Base-by-base conservation (phyloP, 2,113 vertebrate genomes). In the Sinocyclocheilus grahami region DNA sequence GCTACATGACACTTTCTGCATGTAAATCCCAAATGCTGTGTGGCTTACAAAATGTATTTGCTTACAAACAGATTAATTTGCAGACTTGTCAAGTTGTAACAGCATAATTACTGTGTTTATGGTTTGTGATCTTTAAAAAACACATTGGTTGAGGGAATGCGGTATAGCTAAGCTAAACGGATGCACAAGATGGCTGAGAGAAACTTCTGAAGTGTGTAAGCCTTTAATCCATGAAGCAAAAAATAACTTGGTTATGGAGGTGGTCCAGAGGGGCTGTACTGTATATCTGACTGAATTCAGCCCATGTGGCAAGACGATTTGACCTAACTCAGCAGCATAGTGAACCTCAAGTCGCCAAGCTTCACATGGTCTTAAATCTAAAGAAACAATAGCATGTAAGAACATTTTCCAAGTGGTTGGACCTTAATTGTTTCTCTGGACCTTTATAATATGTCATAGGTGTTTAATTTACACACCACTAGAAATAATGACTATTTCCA, bases 71-170 rank as follows among this genome's bases (percentile, higher is more conserved):
- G 84, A 85, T 80, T 88, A 8, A 89, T 90, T 88, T 86, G 78
- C 63, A 69, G 78, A 65, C 46, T 83, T 89, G 39, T 86, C 75
- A 74, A 82, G 62, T 82, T 76, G 74, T 84, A 76, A 84, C 39
- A 69, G 65, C 77, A 78, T 89, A 87, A 89, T 89, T 83, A 84
- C 85, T 88, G 77, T 87, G 80, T 89, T 89, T 88, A 75, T 74
- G 82, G 71, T 62, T 87, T 27, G 30, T 55, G 53, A 85, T 86
- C 42, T 84, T 83, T 81, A 86, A 87, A 80, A 86, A 86, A 80
- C 67, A 84, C 65, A 76, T 84, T 42, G 88, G 33, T 60, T 51
- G 65, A 37, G 74, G 79, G 78, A 84, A 75, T 81, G 82, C 12
- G 58, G 79, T 65, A 65, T 71, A 76, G 48, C 24, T 62, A 22